Base-by-base conservation (phyloP, 2,113 vertebrate genomes). In the Osmerus eperlanus region DNA sequence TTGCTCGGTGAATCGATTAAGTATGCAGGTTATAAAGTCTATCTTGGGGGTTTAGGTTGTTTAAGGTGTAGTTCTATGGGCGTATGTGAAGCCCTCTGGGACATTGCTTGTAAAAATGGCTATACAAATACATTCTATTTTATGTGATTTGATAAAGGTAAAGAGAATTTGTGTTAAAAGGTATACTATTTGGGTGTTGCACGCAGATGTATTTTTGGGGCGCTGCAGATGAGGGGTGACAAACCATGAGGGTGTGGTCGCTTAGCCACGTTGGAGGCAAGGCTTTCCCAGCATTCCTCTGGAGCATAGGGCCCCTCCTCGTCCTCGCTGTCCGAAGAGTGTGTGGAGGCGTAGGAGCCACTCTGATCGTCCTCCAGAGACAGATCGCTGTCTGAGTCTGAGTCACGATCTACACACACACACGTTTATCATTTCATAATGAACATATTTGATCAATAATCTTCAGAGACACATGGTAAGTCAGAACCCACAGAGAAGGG, bases 291-390 rank as follows among this genome's bases (percentile, higher is more conserved):
- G 89, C 94, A 90, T 21, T 91, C 93, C 61, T 94, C 77, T 2
- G 89, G 88, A 0, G 86, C 85, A 63, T 93, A 92, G 13, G 90
- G 87, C 0, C 92, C 93, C 0, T 94, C 94, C 0, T 94, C 95
- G 1, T 96, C 94, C 75, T 96, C 96, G 0, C 96, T 98, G 86
- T 97, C 96, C 0, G 96, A 98, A 0, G 96, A 98, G 86, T 93
- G 95, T 1, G 94, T 95, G 61, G 96, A 97, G 62, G 94, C 93
- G 0, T 92, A 97, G 66, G 96, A 98, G 29, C 93, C 95, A 3
- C 96, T 98, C 67, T 93, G 93, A 80, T 96, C 96, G 0, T 97
- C 96, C 79, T 97, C 96, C 68, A 95, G 83, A 18, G 96, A 98
- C 78, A 98, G 81, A 76, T 98, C 96, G 61, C 95, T 97, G 89